A percentile compares a stretch with the other conserved stretches of the same genome.
These are phyloP conservation scores for Chionomys nivalis DNA, from an alignment of 2,113 vertebrate species.

Conservation along the genomic window DNA sequence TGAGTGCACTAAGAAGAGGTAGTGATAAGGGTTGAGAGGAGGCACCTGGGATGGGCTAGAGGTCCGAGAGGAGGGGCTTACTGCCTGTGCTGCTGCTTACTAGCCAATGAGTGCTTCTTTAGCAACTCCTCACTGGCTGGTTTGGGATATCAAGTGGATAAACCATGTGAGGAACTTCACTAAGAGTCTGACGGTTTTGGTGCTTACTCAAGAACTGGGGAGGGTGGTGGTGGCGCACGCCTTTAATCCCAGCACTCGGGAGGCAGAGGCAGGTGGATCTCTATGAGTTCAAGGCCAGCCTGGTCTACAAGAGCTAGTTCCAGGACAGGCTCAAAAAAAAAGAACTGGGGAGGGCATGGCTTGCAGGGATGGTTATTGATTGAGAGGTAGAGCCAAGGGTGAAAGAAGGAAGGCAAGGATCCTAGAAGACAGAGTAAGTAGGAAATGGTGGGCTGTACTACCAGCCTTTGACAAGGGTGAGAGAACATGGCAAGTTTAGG, in stretches of 20 bases:
- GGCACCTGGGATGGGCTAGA: not conserved
- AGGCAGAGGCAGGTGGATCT: too few species aligned
- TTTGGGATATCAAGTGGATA: not conserved
- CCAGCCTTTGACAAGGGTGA: not conserved
- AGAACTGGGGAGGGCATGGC: not conserved
- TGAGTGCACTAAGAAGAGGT: not conserved
- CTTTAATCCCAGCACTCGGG: too few species aligned
- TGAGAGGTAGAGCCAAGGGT: not conserved
- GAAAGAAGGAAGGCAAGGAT: not conserved
- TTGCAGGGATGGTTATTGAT: not conserved
- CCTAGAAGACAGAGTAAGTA: not conserved
- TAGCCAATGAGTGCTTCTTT: not conserved
- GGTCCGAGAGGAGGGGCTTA: not conserved
- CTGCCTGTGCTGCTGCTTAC: not conserved
- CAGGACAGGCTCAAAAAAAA: too few species aligned
- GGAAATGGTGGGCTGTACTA: not conserved
- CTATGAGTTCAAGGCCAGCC: too few species aligned
- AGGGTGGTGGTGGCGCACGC: too few species aligned
- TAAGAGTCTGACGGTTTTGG: not conserved
- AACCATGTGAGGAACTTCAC: not conserved
- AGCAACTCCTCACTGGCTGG: not conserved
- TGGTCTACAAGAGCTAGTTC: too few species aligned
- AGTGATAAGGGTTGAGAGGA: not conserved
- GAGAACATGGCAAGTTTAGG: not conserved
- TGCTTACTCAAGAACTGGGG: not conserved